These are phyloP conservation scores for Cydia fagiglandana DNA, from an alignment of 1,140 invertebrate species.

Conservation along the genomic window DNA sequence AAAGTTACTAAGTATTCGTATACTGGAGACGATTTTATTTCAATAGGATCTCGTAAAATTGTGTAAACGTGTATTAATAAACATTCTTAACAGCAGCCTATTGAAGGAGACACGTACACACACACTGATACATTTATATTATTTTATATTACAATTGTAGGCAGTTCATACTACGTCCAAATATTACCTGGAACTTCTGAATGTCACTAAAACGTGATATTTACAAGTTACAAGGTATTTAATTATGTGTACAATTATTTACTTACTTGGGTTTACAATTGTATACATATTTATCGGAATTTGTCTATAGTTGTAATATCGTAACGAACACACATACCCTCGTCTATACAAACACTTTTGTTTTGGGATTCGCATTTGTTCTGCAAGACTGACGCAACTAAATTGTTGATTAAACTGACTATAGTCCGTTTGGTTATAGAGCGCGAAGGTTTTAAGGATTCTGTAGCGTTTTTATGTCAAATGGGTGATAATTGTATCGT, in stretches of 20 bases:
- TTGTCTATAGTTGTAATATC: not conserved
- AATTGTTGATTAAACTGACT: not conserved
- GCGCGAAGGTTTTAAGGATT: not conserved
- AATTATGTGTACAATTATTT: too few species aligned
- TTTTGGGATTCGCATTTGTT: not conserved
- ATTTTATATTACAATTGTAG: not conserved
- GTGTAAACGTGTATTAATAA: not conserved
- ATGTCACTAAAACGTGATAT: too few species aligned
- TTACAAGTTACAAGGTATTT: too few species aligned
- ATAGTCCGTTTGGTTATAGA: too few species aligned
- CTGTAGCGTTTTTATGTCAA: not conserved
- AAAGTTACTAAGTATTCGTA: not conserved
- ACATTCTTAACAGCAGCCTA: slow-evolving; percentile 12
- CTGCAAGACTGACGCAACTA: not conserved
- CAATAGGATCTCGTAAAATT: not conserved
- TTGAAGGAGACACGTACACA: not conserved
- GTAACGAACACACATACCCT: not conserved
- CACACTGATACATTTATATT: not conserved
- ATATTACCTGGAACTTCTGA: not conserved
- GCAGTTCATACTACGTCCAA: not conserved
- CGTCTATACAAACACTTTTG: not conserved
- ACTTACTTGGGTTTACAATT: too few species aligned
- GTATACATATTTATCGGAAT: not conserved
- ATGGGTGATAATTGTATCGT: not conserved
- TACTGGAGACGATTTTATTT: not conserved